Conservation (phyloP, 2,888 invertebrate species). For the Hofmannophila pseudospretella region DNA sequence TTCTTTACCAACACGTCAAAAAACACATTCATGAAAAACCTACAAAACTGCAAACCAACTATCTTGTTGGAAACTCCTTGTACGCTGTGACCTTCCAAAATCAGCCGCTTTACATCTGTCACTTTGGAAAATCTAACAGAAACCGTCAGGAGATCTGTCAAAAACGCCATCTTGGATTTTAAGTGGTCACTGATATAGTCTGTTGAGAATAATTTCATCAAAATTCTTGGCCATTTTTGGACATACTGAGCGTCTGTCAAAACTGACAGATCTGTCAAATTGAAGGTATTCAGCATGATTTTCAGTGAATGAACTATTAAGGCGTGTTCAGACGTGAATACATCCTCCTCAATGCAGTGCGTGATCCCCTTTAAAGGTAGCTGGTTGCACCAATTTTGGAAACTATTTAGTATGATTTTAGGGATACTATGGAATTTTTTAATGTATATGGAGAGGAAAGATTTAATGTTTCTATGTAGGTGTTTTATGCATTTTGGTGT, state of each 20-base stretch:
- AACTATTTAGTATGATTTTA: conserved; percentile 10
- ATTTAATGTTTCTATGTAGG: conserved; percentile 18
- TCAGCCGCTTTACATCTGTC: conserved; percentile 21
- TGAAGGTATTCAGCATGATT: conserved; percentile 20
- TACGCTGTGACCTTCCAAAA: conserved; percentile 20
- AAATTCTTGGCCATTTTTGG: conserved; percentile 5
- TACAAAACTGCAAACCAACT: conserved; percentile 24
- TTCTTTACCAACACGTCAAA: conserved; percentile 23
- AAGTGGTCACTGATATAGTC: conserved; percentile 1
- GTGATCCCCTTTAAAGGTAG: conserved; percentile 25
- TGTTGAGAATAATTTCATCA: conserved; percentile 3
- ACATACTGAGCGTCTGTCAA: conserved; percentile 7
- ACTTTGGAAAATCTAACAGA: conserved; percentile 23
- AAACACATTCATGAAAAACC: conserved; percentile 28
- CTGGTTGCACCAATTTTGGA: conserved; percentile 20
- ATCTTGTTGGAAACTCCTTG: conserved; percentile 17
- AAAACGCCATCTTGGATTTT: conserved; percentile 19
- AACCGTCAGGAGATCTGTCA: conserved; percentile 30
- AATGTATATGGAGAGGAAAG: conserved; percentile 20
- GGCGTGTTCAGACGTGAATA: conserved; percentile 16
- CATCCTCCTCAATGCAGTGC: conserved; percentile 22
- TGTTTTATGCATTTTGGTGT: conserved; percentile 18
- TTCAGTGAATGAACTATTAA: conserved; percentile 19
- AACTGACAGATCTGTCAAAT: conserved; percentile 7
- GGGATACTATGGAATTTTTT: conserved; percentile 12